Conservation (phyloP, 30 jellyfish, hydroid and myxozoan species). For the Aurelia coerulea region DNA sequence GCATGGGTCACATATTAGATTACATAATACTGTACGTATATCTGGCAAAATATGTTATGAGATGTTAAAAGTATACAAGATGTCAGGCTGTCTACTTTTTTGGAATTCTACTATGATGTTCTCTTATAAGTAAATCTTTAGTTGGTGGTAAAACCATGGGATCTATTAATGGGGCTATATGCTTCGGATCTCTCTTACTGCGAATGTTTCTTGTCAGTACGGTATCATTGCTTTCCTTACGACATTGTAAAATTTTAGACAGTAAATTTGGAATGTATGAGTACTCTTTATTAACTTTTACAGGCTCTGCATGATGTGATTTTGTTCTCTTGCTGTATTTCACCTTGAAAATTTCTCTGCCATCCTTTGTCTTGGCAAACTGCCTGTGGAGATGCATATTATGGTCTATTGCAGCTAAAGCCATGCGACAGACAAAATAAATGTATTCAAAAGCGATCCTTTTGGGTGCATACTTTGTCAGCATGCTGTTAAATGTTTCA, state of each 20-base stretch:
- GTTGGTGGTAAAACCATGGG: constrained; percentile 6
- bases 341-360: constrained; percentile 11
- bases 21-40: too few relatives aligned
- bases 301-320: constrained; percentile 24
- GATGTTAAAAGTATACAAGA: too few relatives aligned
- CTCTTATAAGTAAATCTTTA: background rate
- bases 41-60: too few relatives aligned
- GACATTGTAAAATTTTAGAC: constrained; percentile 4
- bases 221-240: constrained; percentile 13
- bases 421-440: constrained; percentile 8
- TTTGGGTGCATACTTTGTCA: background rate
- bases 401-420: constrained; percentile 17
- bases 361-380: constrained; percentile 10
- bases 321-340: constrained; percentile 14
- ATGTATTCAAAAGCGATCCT: too few relatives aligned
- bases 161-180: constrained; percentile 12
- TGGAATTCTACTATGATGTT: background rate
- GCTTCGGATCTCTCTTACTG: constrained; percentile 7
- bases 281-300: constrained; percentile 1
- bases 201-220: background rate
- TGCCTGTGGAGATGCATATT: constrained; percentile 4
- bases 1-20: too few relatives aligned
- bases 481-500: constrained; percentile 21
- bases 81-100: constrained; percentile 1
- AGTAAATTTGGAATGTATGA: constrained; percentile 1